Conservation (phyloP, 2,113 vertebrate genomes). For the Chlorodrepanis virens region DNA sequence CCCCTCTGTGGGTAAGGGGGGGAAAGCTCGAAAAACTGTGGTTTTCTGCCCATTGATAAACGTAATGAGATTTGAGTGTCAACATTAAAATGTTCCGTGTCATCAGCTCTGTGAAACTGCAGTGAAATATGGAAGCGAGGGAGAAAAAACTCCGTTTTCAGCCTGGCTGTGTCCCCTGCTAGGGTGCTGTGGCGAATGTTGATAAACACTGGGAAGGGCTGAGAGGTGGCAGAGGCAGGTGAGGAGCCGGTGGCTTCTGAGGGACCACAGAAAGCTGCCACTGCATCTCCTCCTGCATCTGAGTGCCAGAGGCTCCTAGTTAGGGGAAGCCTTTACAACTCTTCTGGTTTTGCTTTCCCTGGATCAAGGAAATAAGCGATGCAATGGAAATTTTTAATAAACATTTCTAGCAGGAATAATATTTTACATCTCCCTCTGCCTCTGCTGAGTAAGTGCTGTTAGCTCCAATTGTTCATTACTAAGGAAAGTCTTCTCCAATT, state of each 20-base stretch:
- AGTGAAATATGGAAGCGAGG: conserved; percentile 38
- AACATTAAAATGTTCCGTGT: conserved; percentile 59
- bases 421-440: conserved; percentile 50
- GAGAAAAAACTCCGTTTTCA: conserved; percentile 8
- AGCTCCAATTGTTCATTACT: conserved; percentile 51
- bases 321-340: conserved; percentile 5
- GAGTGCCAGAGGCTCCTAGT: conserved; percentile 34
- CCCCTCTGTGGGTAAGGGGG: neutral
- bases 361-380: conserved; percentile 11
- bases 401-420: conserved; percentile 18
- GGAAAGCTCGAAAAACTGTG: conserved; percentile 37
- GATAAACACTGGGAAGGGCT: conserved; percentile 73
- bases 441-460: conserved; percentile 64
- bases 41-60: conserved; percentile 60
- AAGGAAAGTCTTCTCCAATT: conserved; percentile 61
- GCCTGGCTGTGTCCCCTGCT: conserved; percentile 44
- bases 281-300: conserved; percentile 28
- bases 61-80: conserved; percentile 60
- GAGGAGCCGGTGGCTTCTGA: conserved; percentile 52
- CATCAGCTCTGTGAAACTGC: conserved; percentile 61
- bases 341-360: conserved; percentile 5
- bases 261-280: conserved; percentile 53
- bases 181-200: conserved; percentile 68
- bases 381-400: conserved; percentile 40
- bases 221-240: conserved; percentile 66